phyloP scores from a whole-genome alignment of 1,140 invertebrate genomes.

The Eriocheir sinensis region DNA sequence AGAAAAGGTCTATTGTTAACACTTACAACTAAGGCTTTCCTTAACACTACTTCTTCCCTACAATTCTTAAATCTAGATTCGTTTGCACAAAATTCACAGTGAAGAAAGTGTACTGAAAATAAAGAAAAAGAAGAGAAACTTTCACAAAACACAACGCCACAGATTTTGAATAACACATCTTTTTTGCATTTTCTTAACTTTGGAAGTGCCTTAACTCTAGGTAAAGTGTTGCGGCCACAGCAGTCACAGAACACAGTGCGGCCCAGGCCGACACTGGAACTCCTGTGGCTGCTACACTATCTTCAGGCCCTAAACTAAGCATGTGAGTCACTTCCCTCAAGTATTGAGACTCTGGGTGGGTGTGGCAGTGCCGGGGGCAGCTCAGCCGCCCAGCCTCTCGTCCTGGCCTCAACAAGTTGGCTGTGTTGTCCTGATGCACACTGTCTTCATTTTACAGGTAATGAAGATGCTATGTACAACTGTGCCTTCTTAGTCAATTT shows the following conservation, averaged over 20 bases:
- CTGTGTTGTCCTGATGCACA: slow-evolving; percentile 60
- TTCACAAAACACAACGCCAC: slow-evolving; percentile 76
- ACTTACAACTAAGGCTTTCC: slow-evolving; percentile 75
- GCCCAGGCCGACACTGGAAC: background rate
- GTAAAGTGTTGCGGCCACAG: slow-evolving; percentile 52
- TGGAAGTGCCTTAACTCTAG: slow-evolving; percentile 75
- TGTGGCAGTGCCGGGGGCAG: slow-evolving; percentile 51
- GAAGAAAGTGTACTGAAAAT: slow-evolving; percentile 76
- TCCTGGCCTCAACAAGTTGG: slow-evolving; percentile 62
- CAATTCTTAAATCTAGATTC: slow-evolving; percentile 77
- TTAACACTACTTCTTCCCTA: slow-evolving; percentile 74
- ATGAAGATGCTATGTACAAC: slow-evolving; percentile 69
- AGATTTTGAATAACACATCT: slow-evolving; percentile 77
- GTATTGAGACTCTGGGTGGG: slow-evolving; percentile 58
- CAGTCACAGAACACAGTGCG: slow-evolving; percentile 12
- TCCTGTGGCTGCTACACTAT: slow-evolving; percentile 62
- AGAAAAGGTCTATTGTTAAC: slow-evolving; percentile 71
- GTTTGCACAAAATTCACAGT: slow-evolving; percentile 78
- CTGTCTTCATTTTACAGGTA: slow-evolving; percentile 64
- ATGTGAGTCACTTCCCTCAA: slow-evolving; percentile 67
- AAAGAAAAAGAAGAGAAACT: slow-evolving; percentile 68
- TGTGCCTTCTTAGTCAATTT: slow-evolving; percentile 60
- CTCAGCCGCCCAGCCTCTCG: slow-evolving; percentile 39
- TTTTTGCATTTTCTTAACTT: slow-evolving; percentile 77
- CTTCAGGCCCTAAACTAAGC: slow-evolving; percentile 74